Evolutionary conservation across 2,113 vertebrate genomes (phyloP).

Genomic region (Xiphophorus hellerii): DNA sequence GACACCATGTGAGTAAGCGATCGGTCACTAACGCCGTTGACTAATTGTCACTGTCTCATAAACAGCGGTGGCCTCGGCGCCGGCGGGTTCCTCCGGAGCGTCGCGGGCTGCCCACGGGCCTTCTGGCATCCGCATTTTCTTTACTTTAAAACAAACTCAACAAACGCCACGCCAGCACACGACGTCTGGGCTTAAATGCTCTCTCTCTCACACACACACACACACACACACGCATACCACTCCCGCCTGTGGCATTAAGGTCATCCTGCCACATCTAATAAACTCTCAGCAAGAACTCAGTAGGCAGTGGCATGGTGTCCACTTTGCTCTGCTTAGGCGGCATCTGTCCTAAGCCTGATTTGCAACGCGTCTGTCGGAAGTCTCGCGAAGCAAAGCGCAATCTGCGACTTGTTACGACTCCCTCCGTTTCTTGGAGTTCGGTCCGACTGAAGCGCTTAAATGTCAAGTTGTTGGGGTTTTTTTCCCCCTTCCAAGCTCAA

Average conservation of each 20-base stretch:
- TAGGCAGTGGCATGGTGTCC: constrained; percentile 67
- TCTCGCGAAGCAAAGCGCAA: constrained; percentile 46
- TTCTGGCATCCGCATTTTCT: constrained; percentile 39
- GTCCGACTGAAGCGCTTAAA: constrained; percentile 17
- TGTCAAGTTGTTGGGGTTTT: background rate
- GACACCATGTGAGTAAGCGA: constrained; percentile 16
- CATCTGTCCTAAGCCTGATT: constrained; percentile 69
- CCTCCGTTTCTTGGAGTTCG: constrained; percentile 54
- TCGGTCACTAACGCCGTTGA: constrained; percentile 48
- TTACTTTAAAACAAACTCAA: constrained; percentile 16
- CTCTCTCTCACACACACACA: constrained; percentile 11
- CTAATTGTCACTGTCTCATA: constrained; percentile 57
- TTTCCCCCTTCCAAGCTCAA: background rate
- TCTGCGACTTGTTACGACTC: constrained; percentile 51
- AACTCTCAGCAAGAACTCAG: constrained; percentile 65
- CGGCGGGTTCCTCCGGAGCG: constrained; percentile 37
- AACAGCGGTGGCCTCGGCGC: constrained; percentile 49
- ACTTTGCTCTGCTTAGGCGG: constrained; percentile 61
- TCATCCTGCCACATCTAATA: constrained; percentile 78
- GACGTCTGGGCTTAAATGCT: constrained; percentile 14
- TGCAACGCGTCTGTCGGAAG: constrained; percentile 46
- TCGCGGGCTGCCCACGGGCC: constrained; percentile 56
- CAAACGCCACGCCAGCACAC: constrained; percentile 21
- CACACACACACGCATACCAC: constrained; percentile 22
- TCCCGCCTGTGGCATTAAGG: constrained; percentile 67